Evolutionary conservation across 2,888 invertebrate genomes (phyloP).

Genomic region (Pseudeuparius sepicola): DNA sequence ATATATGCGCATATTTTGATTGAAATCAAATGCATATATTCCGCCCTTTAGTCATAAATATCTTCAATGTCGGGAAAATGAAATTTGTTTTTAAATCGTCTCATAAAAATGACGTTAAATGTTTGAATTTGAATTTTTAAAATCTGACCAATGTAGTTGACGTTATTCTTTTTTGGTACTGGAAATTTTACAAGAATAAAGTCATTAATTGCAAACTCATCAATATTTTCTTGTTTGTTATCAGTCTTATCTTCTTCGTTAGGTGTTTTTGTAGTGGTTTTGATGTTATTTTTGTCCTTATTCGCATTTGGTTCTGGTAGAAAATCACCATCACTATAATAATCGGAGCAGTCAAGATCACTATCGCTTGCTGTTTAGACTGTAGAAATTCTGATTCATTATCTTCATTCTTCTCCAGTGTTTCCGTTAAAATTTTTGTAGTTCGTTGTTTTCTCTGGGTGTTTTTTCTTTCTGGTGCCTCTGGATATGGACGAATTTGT

Average conservation of each 20-base stretch:
- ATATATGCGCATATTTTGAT: too few relatives aligned
- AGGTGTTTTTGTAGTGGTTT: slow-evolving; percentile 1
- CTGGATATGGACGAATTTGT: slow-evolving; percentile 10
- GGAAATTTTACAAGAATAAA: slow-evolving; percentile 1
- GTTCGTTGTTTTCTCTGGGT: slow-evolving; percentile 8
- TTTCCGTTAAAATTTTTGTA: slow-evolving; percentile 13
- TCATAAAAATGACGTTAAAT: slow-evolving; percentile 2
- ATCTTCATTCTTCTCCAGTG: slow-evolving; percentile 7
- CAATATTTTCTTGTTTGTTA: slow-evolving; percentile 2
- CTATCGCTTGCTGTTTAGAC: neutral
- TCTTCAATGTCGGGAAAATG: slow-evolving; percentile 2
- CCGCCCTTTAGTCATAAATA: neutral
- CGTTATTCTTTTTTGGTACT: slow-evolving; percentile 1
- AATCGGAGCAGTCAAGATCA: slow-evolving; percentile 2
- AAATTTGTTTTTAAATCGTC: slow-evolving; percentile 2
- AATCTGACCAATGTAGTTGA: slow-evolving; percentile 4
- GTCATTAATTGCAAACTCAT: slow-evolving; percentile 1
- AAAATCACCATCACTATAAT: slow-evolving; percentile 1
- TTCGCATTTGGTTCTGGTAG: slow-evolving; percentile 1
- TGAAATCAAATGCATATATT: too few relatives aligned
- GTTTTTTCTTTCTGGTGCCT: slow-evolving; percentile 5
- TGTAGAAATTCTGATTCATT: slow-evolving; percentile 4
- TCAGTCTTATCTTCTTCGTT: slow-evolving; percentile 1
- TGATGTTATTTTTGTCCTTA: slow-evolving; percentile 3
- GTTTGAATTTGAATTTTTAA: slow-evolving; percentile 1